Evolutionary conservation across 2,888 invertebrate genomes (phyloP), one percentile per base, ranked within the genome.

Genomic region (Drosophila peninsularis): DNA sequence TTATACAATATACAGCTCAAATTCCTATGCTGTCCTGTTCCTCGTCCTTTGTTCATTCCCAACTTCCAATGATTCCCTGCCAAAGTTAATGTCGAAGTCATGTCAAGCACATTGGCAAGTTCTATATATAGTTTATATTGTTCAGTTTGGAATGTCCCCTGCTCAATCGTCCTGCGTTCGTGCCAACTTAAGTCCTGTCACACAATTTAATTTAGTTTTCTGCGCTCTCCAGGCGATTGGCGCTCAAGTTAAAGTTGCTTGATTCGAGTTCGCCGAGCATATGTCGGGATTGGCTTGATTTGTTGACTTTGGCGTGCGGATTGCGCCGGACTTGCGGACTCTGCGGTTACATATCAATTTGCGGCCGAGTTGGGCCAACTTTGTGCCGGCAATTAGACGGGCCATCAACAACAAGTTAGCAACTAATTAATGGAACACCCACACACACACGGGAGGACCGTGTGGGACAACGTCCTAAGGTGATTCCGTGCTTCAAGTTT

Each of bases 361-460:
- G 52, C 44, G 61, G 47, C 32, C 11, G 41, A 36, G 39, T 37
- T 27, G 10, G 24, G 37, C 30, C 47, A 54, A 55, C 67, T 62
- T 58, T 32, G 45, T 34, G 17, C 58, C 45, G 60, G 44, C 60
- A 55, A 75, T 71, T 62, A 66, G 54, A 24, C 32, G 39, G 42
- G 27, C 27, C 66, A 66, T 65, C 65, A 62, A 50, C 57, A 45
- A 45, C 27, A 56, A 62, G 55, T 77, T 73, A 62, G 50, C 73
- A 76, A 73, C 68, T 62, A 77, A 76, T 77, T 76, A 75, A 69
- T 45, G 52, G 50, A 42, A 55, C 17, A 34, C 49, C 56, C 24
- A 24, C 5, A n/a, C 24, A 11, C n/a, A 21, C 32, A 39, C 21
- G 27, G 27, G 27, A 30, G 27, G 27, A 19, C 9, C 24, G 24